Base-by-base conservation (phyloP, 2,888 invertebrate genomes). In the Epistrophella euchroma region DNA sequence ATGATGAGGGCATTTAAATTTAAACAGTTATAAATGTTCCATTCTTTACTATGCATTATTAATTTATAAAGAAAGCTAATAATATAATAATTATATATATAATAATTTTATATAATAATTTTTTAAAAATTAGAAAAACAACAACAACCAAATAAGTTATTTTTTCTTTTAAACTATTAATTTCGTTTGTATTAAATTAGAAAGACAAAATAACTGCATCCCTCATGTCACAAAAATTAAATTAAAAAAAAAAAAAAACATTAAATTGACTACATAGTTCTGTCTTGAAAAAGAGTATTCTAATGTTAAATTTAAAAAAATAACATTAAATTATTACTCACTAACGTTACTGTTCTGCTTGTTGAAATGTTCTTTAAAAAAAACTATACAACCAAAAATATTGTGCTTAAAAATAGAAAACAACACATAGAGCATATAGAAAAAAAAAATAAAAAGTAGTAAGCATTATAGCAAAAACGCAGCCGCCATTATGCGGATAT, bases 231-330 rank as follows among this genome's bases (percentile, higher is more conserved):
- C 50, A 19, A 50, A 15, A 47, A n/a, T n/a, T n/a, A n/a, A 19
- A n/a, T 1, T 37, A 10, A 11, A 35, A 58, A 13, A 58, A 47
- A 62, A 13, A 17, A 15, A 35, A 71, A 58, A 84, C 70, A 75
- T 52, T 19, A 32, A 45, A 52, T 5, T 47, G 85, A 81, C 81
- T 81, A 85, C 85, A 47, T 13, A 32, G 85, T 81, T 85, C 81
- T 68, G 81, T 85, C 81, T 76, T 55, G 60, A 32, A 68, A 55
- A 45, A 32, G 37, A 71, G 58, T 76, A 66, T 55, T 68, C 52
- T 71, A 64, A 64, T 62, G 56, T 35, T 55, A 47, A 47, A 62
- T 43, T 58, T 7, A 17, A 11, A 56, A 56, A 37, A 37, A 52
- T 19, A 58, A 32, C 13, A 17, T 15, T 37, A 37, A 62, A 17